A percentile compares a stretch with the other conserved stretches of the same genome.
phyloP scores from a whole-genome alignment of 2,888 invertebrate species.

The Cheilosia urbana region DNA sequence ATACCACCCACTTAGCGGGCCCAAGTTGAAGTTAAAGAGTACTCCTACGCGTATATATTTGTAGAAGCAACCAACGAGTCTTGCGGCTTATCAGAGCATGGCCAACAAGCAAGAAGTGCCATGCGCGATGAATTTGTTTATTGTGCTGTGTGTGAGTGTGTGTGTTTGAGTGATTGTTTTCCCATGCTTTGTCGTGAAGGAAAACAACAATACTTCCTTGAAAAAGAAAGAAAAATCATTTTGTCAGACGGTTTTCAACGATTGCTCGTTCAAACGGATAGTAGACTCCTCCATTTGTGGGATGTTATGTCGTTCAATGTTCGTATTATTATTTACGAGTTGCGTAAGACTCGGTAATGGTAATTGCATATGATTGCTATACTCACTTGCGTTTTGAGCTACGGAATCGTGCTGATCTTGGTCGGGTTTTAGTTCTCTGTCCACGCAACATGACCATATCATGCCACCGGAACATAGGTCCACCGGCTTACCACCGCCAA shows the following conservation, averaged over 20 bases:
- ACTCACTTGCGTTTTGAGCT: conserved; percentile 95
- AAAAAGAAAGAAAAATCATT: conserved; percentile 30
- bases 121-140: conserved; percentile 44
- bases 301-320: conserved; percentile 79
- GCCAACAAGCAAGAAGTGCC: conserved; percentile 46
- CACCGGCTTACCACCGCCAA: conserved; percentile 93
- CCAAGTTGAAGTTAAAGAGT: background rate
- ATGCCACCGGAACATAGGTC: conserved; percentile 96
- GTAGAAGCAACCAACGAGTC: conserved; percentile 30
- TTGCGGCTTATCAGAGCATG: conserved; percentile 62
- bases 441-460: conserved; percentile 97
- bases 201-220: conserved; percentile 58
- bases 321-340: conserved; percentile 75
- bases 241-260: conserved; percentile 52
- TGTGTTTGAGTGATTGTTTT: conserved; percentile 54
- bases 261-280: conserved; percentile 15
- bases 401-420: conserved; percentile 86
- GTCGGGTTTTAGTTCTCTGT: conserved; percentile 87
- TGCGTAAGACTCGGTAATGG: conserved; percentile 78
- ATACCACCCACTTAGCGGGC: conserved; percentile 19
- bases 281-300: conserved; percentile 22
- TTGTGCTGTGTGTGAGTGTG: conserved; percentile 49
- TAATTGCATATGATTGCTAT: conserved; percentile 67
- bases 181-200: conserved; percentile 44
- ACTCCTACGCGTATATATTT: background rate